phyloP scores from a whole-genome alignment of 2,888 invertebrate species.

The Periphyllus acericola region DNA sequence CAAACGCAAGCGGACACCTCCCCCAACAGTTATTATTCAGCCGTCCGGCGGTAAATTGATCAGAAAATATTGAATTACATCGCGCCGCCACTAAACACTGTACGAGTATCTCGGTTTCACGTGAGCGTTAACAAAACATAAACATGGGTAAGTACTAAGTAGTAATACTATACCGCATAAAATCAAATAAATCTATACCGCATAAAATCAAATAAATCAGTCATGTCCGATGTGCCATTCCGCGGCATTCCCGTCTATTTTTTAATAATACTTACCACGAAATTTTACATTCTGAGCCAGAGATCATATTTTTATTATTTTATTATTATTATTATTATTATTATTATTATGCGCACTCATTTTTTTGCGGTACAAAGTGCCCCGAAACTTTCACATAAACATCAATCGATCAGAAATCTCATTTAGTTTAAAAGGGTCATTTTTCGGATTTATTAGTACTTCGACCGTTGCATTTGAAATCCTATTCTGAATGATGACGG shows the following conservation, averaged over 20 bases:
- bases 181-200: not conserved
- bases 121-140: not conserved
- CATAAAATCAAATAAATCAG: not conserved
- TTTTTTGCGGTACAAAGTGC: too few relatives aligned
- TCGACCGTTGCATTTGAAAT: too few relatives aligned
- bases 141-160: not conserved
- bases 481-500: too few relatives aligned
- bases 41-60: conserved; percentile 6
- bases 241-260: not conserved
- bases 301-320: not conserved
- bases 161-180: not conserved
- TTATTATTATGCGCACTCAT: too few relatives aligned
- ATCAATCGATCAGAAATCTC: too few relatives aligned
- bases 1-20: conserved; percentile 29
- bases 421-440: too few relatives aligned
- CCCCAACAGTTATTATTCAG: not conserved
- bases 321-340: not conserved
- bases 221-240: not conserved
- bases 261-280: not conserved
- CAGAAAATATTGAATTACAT: conserved; percentile 34
- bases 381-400: too few relatives aligned
- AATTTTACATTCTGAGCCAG: not conserved
- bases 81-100: not conserved
- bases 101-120: not conserved
- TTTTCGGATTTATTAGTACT: too few relatives aligned